Base-by-base conservation (phyloP, 2,888 invertebrate species). In the Phaedon cochleariae region DNA sequence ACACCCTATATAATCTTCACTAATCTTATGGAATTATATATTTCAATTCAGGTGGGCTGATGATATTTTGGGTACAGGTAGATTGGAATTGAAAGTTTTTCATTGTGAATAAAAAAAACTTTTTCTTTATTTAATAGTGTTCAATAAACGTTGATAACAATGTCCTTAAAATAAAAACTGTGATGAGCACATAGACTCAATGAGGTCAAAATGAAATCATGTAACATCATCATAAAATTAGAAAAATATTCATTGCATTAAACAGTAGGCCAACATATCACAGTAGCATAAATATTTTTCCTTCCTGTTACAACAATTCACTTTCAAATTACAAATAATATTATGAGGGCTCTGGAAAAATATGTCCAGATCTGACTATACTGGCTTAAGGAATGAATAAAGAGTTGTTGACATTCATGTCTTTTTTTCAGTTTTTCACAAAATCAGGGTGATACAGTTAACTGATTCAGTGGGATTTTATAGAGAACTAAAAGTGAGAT, bases 201-300 rank as follows among this genome's bases (percentile, higher is more conserved):
- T 54, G 46, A 62, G 49, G 55, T 66, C 54, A 57, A 55, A 66
- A 46, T 57, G 57, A 66, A 59, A 29, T 60, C 22, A 55, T 60
- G 54, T 63, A 63, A 63, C 59, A 63, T 59, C 59, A 41, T 34
- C 55, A 63, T 57, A 63, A 67, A 59, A 63, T 64, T 60, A 63
- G 63, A 63, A 62, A 62, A 58, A 65, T 63, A 67, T 60, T 67
- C 63, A 59, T 63, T 61, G 46, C 54, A 21, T 60, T 69, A 67
- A 57, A 71, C 58, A 46, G 48, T 73, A 74, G 75, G 74, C 74
- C 75, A 74, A 72, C 71, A 71, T 76, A 76, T 76, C 76, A 76
- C 76, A 76, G 76, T 67, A 74, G 67, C 72, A 73, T 74, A 70
- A 67, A 65, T 66, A 68, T 69, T 62, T 61, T 63, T 58, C 54